Evolutionary conservation across 1,140 invertebrate species (phyloP).

Genomic region (Aphis craccivora): DNA sequence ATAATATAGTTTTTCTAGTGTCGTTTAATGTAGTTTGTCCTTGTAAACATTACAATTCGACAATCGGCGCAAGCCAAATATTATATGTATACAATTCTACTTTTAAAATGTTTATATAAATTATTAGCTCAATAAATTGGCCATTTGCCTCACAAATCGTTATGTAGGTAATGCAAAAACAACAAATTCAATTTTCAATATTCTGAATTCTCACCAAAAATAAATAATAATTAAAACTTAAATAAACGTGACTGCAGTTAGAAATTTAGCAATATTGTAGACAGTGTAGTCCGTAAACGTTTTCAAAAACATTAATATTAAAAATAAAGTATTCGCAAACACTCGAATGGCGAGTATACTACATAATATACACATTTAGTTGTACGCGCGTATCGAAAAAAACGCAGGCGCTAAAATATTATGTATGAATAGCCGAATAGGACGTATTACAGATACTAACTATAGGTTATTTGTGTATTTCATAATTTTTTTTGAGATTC

Average conservation of each 20-base stretch:
- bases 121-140: background rate
- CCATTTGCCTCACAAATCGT: background rate
- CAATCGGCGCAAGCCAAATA: background rate
- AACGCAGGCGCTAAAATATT: background rate
- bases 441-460: no score
- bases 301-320: background rate
- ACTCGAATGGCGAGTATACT: background rate
- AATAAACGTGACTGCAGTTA: background rate
- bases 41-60: background rate
- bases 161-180: background rate
- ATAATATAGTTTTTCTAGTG: no score
- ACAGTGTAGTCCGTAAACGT: background rate
- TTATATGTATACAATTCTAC: background rate
- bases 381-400: background rate
- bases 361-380: background rate
- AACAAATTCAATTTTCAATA: slow-evolving; percentile 3
- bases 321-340: background rate
- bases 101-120: background rate
- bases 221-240: background rate
- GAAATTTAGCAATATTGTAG: background rate
- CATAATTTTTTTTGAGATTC: background rate
- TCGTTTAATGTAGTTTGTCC: background rate
- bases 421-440: no score
- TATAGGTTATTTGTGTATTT: background rate
- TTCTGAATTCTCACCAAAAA: background rate